Evolutionary conservation across 2,888 invertebrate genomes (phyloP).

Genomic region (Napeogenes sylphis): DNA sequence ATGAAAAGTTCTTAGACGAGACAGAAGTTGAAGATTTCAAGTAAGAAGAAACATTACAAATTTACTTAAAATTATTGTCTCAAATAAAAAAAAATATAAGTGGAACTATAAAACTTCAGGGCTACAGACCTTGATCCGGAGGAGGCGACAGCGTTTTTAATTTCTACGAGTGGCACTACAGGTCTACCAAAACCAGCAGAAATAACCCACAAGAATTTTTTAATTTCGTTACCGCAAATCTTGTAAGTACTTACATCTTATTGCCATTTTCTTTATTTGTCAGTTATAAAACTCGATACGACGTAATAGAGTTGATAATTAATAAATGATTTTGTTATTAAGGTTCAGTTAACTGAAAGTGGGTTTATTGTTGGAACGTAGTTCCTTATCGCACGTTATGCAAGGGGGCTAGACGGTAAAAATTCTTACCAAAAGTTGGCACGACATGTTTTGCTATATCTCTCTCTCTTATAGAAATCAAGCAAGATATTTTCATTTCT

Average conservation of each 20-base stretch:
- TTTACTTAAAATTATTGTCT: background rate
- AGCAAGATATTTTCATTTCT: no score
- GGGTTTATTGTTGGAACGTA: no score
- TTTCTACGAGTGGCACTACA: conserved; percentile 61
- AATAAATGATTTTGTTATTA: no score
- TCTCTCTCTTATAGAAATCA: no score
- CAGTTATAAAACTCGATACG: no score
- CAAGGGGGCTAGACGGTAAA: no score
- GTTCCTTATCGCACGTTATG: no score
- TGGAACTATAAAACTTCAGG: conserved; percentile 31
- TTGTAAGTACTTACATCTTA: conserved; percentile 39
- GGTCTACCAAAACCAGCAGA: conserved; percentile 58
- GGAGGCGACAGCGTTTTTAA: conserved; percentile 45
- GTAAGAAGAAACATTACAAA: conserved; percentile 32
- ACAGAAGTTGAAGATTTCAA: conserved; percentile 38
- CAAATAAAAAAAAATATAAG: no score
- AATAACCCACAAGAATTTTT: conserved; percentile 53
- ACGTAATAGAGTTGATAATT: no score
- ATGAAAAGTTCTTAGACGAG: conserved; percentile 38
- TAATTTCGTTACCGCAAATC: conserved; percentile 41
- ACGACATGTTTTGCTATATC: no score
- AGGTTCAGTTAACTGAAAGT: no score
- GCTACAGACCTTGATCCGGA: conserved; percentile 53
- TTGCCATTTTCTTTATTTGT: background rate
- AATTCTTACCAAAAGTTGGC: no score